phyloP scores from a whole-genome alignment of 2,113 vertebrate genomes.

The Pygoscelis antarcticus region DNA sequence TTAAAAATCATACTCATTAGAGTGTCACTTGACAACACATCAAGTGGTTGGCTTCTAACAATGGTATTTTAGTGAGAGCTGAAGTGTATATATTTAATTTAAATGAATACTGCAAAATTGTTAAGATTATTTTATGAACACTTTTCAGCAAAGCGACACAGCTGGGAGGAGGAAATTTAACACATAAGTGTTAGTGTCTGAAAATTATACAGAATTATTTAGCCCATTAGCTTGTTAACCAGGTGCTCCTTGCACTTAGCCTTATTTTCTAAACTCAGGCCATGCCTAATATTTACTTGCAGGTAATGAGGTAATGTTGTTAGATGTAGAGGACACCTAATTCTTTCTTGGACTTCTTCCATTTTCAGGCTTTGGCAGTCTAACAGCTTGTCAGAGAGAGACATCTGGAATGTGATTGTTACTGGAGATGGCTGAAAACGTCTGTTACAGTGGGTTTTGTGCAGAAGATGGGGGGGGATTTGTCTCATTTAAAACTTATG shows the following conservation, averaged over 20 bases:
- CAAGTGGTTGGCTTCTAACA: slow-evolving; percentile 15
- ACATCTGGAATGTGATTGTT: slow-evolving; percentile 17
- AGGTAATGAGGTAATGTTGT: slow-evolving; percentile 16
- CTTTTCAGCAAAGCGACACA: background rate
- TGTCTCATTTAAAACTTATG: background rate
- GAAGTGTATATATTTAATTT: slow-evolving; percentile 23
- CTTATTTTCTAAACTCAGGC: slow-evolving; percentile 30
- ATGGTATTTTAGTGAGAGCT: background rate
- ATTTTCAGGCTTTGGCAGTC: background rate
- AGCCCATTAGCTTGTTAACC: slow-evolving; percentile 4
- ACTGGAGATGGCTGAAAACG: slow-evolving; percentile 1
- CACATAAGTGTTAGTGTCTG: background rate
- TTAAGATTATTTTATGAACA: background rate
- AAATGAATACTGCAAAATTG: background rate
- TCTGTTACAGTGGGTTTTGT: background rate
- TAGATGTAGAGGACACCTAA: slow-evolving; percentile 23
- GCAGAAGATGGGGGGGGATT: background rate
- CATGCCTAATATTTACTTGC: slow-evolving; percentile 34
- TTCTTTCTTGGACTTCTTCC: slow-evolving; percentile 37
- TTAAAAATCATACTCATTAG: background rate
- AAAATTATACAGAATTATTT: slow-evolving; percentile 27
- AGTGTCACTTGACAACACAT: background rate
- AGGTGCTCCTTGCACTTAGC: slow-evolving; percentile 9
- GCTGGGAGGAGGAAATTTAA: slow-evolving; percentile 12
- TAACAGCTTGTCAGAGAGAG: slow-evolving; percentile 1